These are phyloP conservation scores for Passer montanus DNA, from an alignment of 2,113 vertebrate genomes.

Conservation along the genomic window DNA sequence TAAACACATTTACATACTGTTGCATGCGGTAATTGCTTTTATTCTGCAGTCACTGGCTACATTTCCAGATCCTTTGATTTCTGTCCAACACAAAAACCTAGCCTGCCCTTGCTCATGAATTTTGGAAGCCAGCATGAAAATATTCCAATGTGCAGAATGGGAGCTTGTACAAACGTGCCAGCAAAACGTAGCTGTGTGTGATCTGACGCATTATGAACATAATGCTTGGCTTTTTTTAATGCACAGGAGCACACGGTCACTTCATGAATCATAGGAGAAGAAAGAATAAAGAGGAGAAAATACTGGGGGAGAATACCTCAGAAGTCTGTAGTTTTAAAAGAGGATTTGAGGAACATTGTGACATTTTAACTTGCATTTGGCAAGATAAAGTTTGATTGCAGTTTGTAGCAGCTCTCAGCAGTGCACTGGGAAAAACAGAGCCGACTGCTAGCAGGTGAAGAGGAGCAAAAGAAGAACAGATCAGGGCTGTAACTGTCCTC, in stretches of 20 bases:
- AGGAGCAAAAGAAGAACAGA: background rate
- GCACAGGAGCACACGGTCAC: background rate
- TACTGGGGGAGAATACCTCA: background rate
- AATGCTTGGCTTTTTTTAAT: background rate
- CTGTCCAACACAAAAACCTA: slow-evolving; percentile 49
- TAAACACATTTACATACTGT: slow-evolving; percentile 46
- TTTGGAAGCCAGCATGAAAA: slow-evolving; percentile 52
- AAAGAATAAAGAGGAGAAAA: slow-evolving; percentile 12
- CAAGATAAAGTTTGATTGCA: slow-evolving; percentile 4
- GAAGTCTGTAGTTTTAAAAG: background rate
- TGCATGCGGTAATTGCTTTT: slow-evolving; percentile 36
- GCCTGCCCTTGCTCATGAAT: slow-evolving; percentile 46
- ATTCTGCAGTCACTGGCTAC: slow-evolving; percentile 28
- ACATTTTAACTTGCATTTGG: slow-evolving; percentile 31
- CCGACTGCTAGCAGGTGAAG: background rate
- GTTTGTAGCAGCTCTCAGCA: slow-evolving; percentile 6
- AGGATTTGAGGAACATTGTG: background rate
- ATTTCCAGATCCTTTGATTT: slow-evolving; percentile 59
- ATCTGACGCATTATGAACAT: background rate
- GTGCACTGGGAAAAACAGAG: background rate
- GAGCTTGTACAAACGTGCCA: slow-evolving; percentile 10
- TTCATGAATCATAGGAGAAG: slow-evolving; percentile 2
- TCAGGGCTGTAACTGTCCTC: background rate
- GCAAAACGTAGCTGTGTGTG: slow-evolving; percentile 14
- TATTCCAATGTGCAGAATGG: slow-evolving; percentile 16